phyloP scores from a whole-genome alignment of 2,888 invertebrate species.

The Camptogramma bilineatum region DNA sequence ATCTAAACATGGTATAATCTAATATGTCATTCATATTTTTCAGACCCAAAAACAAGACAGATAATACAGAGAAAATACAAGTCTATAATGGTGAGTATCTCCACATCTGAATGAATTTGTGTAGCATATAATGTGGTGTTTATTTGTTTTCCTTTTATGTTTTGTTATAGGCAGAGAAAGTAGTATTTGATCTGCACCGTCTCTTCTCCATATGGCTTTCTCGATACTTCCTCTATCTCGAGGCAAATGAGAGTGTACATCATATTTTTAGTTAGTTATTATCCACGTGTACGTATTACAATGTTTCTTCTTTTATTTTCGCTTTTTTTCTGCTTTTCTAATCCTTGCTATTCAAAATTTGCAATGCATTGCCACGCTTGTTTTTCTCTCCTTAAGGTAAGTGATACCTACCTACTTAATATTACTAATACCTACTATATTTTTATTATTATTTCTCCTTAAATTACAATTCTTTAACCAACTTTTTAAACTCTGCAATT shows the following conservation, averaged over 20 bases:
- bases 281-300: slow-evolving; percentile 74
- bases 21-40: slow-evolving; percentile 60
- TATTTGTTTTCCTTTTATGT: slow-evolving; percentile 57
- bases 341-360: not conserved
- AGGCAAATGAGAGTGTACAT: slow-evolving; percentile 67
- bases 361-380: not conserved
- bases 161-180: slow-evolving; percentile 90
- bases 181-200: slow-evolving; percentile 91
- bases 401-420: not conserved
- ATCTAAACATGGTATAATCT: not conserved
- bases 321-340: slow-evolving; percentile 52
- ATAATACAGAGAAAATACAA: slow-evolving; percentile 98
- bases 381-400: not conserved
- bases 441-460: too few relatives aligned
- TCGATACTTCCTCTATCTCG: slow-evolving; percentile 72
- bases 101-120: slow-evolving; percentile 7
- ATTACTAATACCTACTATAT: too few relatives aligned
- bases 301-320: slow-evolving; percentile 28
- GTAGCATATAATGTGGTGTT: slow-evolving; percentile 45
- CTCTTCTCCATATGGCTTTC: slow-evolving; percentile 90
- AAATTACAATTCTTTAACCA: not conserved
- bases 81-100: slow-evolving; percentile 96
- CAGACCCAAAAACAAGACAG: slow-evolving; percentile 99
- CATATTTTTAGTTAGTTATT: slow-evolving; percentile 72
- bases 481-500: not conserved